Evolutionary conservation across 1,140 invertebrate species (phyloP), one percentile per base, ranked within the genome.

Genomic region (Pararge aegeria): DNA sequence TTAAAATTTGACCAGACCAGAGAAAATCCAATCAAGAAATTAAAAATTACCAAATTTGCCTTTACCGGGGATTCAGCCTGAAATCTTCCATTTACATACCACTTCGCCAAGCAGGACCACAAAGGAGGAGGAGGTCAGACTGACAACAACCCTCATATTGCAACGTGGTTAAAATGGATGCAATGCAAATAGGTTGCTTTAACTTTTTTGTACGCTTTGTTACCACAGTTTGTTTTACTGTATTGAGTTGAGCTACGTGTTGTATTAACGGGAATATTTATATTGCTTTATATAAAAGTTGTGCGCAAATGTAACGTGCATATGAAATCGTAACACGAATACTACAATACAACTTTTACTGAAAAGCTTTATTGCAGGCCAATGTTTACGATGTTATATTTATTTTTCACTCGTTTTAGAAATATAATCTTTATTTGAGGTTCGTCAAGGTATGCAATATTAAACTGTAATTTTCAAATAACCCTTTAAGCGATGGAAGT

Each of bases 151-250:
- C n/a, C n/a, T n/a, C n/a, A n/a, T n/a, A n/a, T n/a, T n/a, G n/a
- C n/a, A n/a, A n/a, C n/a, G n/a, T n/a, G 30, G 12, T 1, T 34
- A 7, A 34, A 34, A 6, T 38, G 38, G 38, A 29, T 21, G 29
- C 19, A 20, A 15, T 38, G 19, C 50, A n/a, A 34, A 21, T 29
- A 38, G 10, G 24, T 13, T 37, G 29, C 20, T 38, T 38, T 52
- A 21, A 37, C 30, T 19, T 52, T 38, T 34, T 37, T 51, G 27
- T 51, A 34, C 30, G 13, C 13, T 49, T 49, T 49, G 46, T 49
- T 49, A 49, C n/a, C 46, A n/a, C 46, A n/a, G 20, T 20, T 38
- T 38, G 50, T 52, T 51, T 37, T 12, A 19, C 20, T 30, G 3
- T 19, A 6, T 7, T 19, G 9, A 51, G 34, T 19, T 5, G 12